Evolutionary conservation across 1,140 invertebrate genomes (phyloP).

Genomic region (Brachionus sp.): DNA sequence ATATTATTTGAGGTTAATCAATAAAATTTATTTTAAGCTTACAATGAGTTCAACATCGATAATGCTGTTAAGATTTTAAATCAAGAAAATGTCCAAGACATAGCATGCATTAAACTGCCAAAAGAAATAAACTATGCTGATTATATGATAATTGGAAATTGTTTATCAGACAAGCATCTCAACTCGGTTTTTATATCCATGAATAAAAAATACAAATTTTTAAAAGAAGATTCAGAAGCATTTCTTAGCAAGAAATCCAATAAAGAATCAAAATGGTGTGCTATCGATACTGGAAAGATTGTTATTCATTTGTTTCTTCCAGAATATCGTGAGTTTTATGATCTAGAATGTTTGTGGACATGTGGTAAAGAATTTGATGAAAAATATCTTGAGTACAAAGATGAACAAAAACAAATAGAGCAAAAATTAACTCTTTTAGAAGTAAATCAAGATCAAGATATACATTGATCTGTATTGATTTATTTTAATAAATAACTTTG

Average conservation of each 20-base stretch:
- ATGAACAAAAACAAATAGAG: conserved; percentile 7
- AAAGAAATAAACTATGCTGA: conserved; percentile 73
- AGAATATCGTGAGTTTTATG: conserved; percentile 69
- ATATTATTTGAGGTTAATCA: not conserved
- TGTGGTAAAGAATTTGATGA: conserved; percentile 76
- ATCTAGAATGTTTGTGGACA: conserved; percentile 84
- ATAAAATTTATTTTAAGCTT: not conserved
- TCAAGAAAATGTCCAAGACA: conserved; percentile 72
- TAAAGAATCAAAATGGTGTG: conserved; percentile 67
- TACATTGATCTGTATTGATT: not conserved
- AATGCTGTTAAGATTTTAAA: conserved; percentile 67
- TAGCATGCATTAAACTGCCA: conserved; percentile 76
- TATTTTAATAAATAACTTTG: not conserved
- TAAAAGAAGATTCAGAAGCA: not conserved
- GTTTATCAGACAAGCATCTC: conserved; percentile 71
- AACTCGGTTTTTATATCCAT: conserved; percentile 72
- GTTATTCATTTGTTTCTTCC: conserved; percentile 79
- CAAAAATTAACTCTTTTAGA: conserved; percentile 20
- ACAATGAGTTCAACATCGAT: conserved; percentile 11
- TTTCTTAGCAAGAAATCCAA: not conserved
- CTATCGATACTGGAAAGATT: conserved; percentile 79
- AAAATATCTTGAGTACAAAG: not conserved
- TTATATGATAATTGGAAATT: conserved; percentile 74
- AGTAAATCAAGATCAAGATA: not conserved
- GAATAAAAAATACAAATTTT: conserved; percentile 59